Evolutionary conservation across 2,113 vertebrate genomes (phyloP).

Genomic region (Bubo blakistoni): DNA sequence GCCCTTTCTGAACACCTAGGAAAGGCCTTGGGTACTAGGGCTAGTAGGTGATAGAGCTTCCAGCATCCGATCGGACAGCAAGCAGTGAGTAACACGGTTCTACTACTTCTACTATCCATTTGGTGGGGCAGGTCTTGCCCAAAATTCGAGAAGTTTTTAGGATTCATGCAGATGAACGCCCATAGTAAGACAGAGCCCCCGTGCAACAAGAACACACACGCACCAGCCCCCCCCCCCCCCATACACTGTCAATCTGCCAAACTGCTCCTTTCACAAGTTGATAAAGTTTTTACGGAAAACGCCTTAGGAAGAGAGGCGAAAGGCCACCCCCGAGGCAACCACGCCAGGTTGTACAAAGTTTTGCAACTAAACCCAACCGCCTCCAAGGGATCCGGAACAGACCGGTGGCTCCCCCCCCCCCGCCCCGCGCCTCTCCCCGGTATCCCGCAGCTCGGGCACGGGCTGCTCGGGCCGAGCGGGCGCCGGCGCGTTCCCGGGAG

Average conservation of each 20-base stretch:
- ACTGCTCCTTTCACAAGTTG: neutral
- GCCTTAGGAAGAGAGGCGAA: rapidly evolving
- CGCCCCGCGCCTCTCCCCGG: neutral
- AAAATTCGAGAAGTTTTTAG: neutral
- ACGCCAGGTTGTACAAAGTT: neutral
- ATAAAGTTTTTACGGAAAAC: neutral
- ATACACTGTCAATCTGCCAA: neutral
- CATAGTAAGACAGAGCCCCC: neutral
- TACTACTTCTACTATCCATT: neutral
- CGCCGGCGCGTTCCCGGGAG: too few species aligned
- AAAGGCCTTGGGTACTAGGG: neutral
- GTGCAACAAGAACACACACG: neutral
- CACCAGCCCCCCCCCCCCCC: neutral
- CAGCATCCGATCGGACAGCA: rapidly evolving
- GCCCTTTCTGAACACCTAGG: neutral
- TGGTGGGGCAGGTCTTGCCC: neutral
- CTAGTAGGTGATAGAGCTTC: neutral
- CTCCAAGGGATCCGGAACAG: neutral
- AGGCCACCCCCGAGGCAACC: neutral
- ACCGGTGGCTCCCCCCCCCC: too few species aligned
- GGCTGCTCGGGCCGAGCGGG: too few species aligned
- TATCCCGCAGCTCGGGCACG: too few species aligned
- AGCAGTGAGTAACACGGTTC: rapidly evolving
- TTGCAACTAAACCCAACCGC: neutral
- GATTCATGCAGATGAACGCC: neutral